Conservation (phyloP, 1,140 invertebrate genomes). For the Drosophila saltans region DNA sequence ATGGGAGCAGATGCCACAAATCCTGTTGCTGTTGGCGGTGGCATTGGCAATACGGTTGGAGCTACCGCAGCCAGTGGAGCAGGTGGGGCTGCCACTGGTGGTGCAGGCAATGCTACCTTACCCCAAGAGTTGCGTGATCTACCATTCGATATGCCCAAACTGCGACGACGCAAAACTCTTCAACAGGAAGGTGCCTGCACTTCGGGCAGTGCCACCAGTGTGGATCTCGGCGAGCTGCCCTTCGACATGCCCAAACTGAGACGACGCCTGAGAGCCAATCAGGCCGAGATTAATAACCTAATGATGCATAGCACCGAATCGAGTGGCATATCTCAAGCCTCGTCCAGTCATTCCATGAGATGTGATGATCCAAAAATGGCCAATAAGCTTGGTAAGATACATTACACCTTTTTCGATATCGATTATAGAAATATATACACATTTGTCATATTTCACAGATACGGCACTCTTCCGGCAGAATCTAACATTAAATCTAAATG, state of each 20-base stretch:
- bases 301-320: conserved; percentile 85
- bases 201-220: conserved; percentile 88
- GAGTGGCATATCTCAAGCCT: conserved; percentile 89
- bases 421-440: neutral
- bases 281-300: conserved; percentile 75
- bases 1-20: conserved; percentile 70
- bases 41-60: neutral
- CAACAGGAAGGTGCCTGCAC: conserved; percentile 85
- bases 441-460: conserved; percentile 41
- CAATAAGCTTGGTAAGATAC: conserved; percentile 67
- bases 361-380: conserved; percentile 86
- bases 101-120: conserved; percentile 91
- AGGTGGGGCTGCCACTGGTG: conserved; percentile 90
- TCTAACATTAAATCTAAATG: conserved; percentile 89
- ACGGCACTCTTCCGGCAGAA: conserved; percentile 86
- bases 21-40: conserved; percentile 48
- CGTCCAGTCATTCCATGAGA: conserved; percentile 89
- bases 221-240: conserved; percentile 90
- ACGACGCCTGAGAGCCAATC: conserved; percentile 84
- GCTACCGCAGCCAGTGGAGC: conserved; percentile 85
- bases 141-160: conserved; percentile 95
- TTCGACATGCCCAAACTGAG: conserved; percentile 95
- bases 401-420: no score
- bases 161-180: conserved; percentile 87
- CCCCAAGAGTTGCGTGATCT: conserved; percentile 89